Base-by-base conservation (phyloP, 2,113 vertebrate species). In the Lanius ludovicianus region DNA sequence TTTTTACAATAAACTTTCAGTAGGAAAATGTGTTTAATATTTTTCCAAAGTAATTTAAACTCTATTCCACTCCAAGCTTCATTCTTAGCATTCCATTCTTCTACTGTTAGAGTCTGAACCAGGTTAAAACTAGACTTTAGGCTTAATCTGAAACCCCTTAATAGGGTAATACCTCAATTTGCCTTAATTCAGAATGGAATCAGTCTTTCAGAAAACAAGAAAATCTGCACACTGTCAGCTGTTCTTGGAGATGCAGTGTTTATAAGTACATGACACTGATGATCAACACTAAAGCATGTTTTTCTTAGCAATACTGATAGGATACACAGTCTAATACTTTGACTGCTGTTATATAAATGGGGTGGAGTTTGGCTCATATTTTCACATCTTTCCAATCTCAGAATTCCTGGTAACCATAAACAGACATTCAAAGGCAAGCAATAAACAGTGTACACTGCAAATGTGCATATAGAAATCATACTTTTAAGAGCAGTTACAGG, bases 41-140 rank as follows among this genome's bases (percentile, higher is more conserved):
- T 90, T 85, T 85, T 53, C 39, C 2, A 1, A n/a, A 85, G 37
- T 79, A 87, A 79, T 85, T 94, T 83, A 49, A 89, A 90, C 5
- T 50, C n/a, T 42, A 16, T 73, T 87, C 57, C 33, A 52, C 30
- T 55, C 39, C 37, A 30, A 64, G 44, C 35, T 80, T 39, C 59
- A 94, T 86, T 82, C 71, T 84, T 50, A 80, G n/a, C 63, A 92
- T 84, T 94, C 86, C 79, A 56, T 81, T 70, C 37, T 80, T 83
- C 55, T 52, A 31, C n/a, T 49, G 55, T 42, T 71, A 53, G 75
- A 94, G 28, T 25, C 37, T 79, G 57, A 95, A 90, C 31, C 65
- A 87, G 35, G 52, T n/a, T 85, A 77, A 35, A 96, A 73, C 2
- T 65, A 68, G 74, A 94, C 20, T 41, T 56, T 6, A 63, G 46